phyloP scores from a whole-genome alignment of 2,888 invertebrate species.

The Leptothorax acervorum region DNA sequence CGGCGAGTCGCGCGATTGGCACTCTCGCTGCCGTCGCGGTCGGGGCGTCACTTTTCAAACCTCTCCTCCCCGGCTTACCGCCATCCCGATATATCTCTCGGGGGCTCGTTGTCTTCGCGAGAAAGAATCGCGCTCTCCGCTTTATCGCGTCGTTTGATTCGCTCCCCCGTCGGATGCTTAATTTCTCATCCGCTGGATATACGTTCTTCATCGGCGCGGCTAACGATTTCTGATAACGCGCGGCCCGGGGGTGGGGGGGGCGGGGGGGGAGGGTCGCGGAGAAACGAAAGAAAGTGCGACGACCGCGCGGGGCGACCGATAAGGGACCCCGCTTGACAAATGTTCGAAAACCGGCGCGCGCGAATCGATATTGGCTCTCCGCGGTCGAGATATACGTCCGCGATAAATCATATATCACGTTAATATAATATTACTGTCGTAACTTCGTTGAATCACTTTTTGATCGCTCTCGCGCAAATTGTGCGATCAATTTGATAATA shows the following conservation, averaged over 20 bases:
- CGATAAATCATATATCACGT: constrained; percentile 55
- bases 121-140: constrained; percentile 33
- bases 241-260: background rate
- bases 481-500: constrained; percentile 29
- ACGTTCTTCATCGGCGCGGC: constrained; percentile 55
- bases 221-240: constrained; percentile 61
- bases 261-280: background rate
- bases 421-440: constrained; percentile 44
- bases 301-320: constrained; percentile 21
- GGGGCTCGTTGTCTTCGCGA: constrained; percentile 41
- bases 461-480: constrained; percentile 34
- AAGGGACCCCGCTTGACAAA: constrained; percentile 52
- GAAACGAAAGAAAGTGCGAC: constrained; percentile 37
- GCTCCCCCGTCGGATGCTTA: constrained; percentile 55
- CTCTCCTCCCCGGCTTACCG: background rate
- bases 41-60: constrained; percentile 38
- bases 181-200: constrained; percentile 62
- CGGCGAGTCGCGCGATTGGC: constrained; percentile 26
- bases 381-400: constrained; percentile 34
- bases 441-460: constrained; percentile 35
- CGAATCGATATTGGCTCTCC: constrained; percentile 48
- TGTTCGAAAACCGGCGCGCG: constrained; percentile 40
- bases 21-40: background rate
- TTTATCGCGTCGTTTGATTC: constrained; percentile 2
- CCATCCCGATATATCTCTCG: constrained; percentile 50